Evolutionary conservation across 2,888 invertebrate genomes (phyloP).

Genomic region (Sminthurides aquaticus): DNA sequence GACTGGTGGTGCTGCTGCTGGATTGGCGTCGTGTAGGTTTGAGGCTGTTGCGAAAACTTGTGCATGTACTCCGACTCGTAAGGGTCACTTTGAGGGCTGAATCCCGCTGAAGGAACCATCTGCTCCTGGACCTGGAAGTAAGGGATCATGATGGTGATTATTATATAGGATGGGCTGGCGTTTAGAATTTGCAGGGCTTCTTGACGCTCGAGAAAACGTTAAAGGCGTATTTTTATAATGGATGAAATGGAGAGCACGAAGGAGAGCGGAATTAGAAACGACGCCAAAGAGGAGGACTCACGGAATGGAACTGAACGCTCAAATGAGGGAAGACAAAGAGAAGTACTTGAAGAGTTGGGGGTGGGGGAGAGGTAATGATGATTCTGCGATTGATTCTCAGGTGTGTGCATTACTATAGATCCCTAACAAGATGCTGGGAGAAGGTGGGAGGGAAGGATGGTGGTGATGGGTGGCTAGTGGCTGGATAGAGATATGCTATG

Average conservation of each 20-base stretch:
- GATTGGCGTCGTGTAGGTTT: constrained; percentile 48
- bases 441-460: neutral
- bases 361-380: neutral
- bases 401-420: neutral
- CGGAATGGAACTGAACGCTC: neutral
- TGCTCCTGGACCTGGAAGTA: constrained; percentile 66
- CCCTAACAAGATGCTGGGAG: neutral
- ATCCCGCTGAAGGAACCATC: constrained; percentile 69
- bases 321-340: neutral
- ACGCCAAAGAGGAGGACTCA: neutral
- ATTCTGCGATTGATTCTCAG: neutral
- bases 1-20: constrained; percentile 6
- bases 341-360: neutral
- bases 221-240: too few species aligned
- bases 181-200: too few species aligned
- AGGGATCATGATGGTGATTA: constrained; percentile 10
- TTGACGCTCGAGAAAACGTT: too few species aligned
- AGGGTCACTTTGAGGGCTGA: constrained; percentile 61
- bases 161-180: too few species aligned
- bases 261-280: too few species aligned
- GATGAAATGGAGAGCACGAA: too few species aligned
- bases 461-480: too few species aligned
- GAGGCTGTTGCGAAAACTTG: constrained; percentile 34
- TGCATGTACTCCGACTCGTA: constrained; percentile 30
- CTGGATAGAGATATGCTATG: too few species aligned